Evolutionary conservation across 2,888 invertebrate genomes (phyloP), one percentile per base, ranked within the genome.

Genomic region (Phortica okadai): DNA sequence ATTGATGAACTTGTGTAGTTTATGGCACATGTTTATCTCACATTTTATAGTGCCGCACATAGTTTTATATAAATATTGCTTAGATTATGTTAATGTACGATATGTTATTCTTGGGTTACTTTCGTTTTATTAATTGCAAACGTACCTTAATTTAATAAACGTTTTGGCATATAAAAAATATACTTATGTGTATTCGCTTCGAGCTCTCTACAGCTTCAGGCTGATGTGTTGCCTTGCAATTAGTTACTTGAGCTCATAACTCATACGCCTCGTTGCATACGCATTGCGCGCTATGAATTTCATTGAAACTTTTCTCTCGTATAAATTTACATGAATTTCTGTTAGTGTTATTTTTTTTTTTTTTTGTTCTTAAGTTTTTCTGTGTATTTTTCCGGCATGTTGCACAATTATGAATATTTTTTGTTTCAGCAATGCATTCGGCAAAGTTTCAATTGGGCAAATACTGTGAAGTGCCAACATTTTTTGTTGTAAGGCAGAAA

Each of bases 341-440:
- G 66, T 75, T 66, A 54, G 50, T 76, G 76, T 76, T 76, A 73
- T 78, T 77, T 25, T 33, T 64, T 33, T 74, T 73, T 21, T 7
- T 25, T 21, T 62, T 59, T 59, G 1, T 10, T 11, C 50, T 5
- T 8, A 62, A 62, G 8, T 44, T 66, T 83, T 82, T 82, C 77
- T 87, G 87, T 85, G 84, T 85, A 85, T 85, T 85, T 86, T 86
- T 85, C 85, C 85, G 80, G 85, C 84, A 83, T 81, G 82, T 79
- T 81, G 80, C 82, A 82, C 87, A 80, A 85, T 82, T 80, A 80
- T 82, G 79, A 76, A 78, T 77, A 81, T 81, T 83, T 67, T 67
- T 66, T 11, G 41, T 41, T 66, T 41, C 10, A 14, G 41, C 41
- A n/a, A n/a, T n/a, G 16, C 59, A 62, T 50, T 11, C 5, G 8